Evolutionary conservation across 2,797 vertebrate species (phyloP).

Genomic region (Epinephelus coioides): DNA sequence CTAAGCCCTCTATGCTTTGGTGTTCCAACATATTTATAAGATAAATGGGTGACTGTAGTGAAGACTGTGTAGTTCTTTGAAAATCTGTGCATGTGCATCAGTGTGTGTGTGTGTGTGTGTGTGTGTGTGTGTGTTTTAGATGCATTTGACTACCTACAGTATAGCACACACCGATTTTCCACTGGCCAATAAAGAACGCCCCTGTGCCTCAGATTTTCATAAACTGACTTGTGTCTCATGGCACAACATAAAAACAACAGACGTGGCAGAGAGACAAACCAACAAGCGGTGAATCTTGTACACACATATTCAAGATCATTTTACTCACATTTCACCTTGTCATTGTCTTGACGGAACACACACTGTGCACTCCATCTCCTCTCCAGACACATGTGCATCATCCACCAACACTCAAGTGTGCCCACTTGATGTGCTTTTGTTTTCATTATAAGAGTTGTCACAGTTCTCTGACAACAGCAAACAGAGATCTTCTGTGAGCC

Average conservation of each 20-base stretch:
- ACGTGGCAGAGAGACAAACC: not conserved
- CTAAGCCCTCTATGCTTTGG: constrained; percentile 18
- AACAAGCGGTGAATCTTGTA: not conserved
- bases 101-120: not conserved
- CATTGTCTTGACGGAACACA: not conserved
- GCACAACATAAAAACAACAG: constrained; percentile 11
- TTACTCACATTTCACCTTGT: not conserved
- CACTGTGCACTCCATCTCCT: not conserved
- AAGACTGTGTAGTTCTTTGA: constrained; percentile 24
- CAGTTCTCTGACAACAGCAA: not conserved
- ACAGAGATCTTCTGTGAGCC: constrained; percentile 1
- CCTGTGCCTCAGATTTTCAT: constrained; percentile 18
- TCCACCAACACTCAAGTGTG: constrained; percentile 1
- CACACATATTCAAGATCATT: not conserved
- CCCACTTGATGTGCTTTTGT: not conserved
- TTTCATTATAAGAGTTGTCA: not conserved
- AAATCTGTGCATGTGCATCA: not conserved
- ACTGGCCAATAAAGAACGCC: constrained; percentile 29
- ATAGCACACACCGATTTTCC: constrained; percentile 28
- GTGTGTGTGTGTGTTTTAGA: constrained; percentile 15
- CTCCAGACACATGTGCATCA: not conserved
- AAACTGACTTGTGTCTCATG: constrained; percentile 12
- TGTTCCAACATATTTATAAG: constrained; percentile 34
- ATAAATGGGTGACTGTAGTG: constrained; percentile 33
- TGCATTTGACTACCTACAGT: constrained; percentile 28